A percentile compares a stretch with the other conserved stretches of the same genome.
Evolutionary conservation across 2,113 vertebrate genomes (phyloP).

Genomic region (Sebastes fasciatus): DNA sequence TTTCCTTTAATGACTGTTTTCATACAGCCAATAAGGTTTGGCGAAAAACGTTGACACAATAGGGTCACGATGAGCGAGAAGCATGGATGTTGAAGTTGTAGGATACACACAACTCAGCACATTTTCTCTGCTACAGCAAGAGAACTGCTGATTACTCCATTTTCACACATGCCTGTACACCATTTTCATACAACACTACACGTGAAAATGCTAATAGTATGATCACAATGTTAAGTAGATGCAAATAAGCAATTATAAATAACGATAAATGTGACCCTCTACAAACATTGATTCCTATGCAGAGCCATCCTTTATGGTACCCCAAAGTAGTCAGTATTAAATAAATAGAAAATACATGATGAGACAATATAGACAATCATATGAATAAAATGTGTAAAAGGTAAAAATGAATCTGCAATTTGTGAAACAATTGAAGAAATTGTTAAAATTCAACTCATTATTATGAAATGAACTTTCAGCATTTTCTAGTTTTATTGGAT

Average conservation of each 20-base stretch:
- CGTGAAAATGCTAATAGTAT: background rate
- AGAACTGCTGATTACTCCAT: constrained; percentile 17
- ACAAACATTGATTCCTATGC: background rate
- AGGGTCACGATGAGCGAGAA: constrained; percentile 61
- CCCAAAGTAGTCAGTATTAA: background rate
- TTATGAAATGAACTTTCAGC: background rate
- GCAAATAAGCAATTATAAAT: background rate
- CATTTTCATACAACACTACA: background rate
- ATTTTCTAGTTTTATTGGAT: background rate
- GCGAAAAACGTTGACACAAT: constrained; percentile 61
- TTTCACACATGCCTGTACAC: background rate
- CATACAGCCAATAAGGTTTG: constrained; percentile 46
- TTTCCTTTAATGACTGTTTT: constrained; percentile 45
- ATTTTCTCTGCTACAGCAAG: constrained; percentile 10
- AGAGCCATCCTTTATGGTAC: background rate
- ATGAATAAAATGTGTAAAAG: background rate
- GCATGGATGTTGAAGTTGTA: background rate
- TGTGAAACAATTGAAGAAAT: background rate
- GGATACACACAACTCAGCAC: constrained; percentile 31
- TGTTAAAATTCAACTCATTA: background rate
- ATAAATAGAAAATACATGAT: background rate
- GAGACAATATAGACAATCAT: background rate
- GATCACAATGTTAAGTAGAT: background rate
- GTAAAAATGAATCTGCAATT: background rate
- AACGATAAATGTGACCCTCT: background rate